phyloP scores from a whole-genome alignment of 1,140 invertebrate genomes.

The Danaus melanippus region DNA sequence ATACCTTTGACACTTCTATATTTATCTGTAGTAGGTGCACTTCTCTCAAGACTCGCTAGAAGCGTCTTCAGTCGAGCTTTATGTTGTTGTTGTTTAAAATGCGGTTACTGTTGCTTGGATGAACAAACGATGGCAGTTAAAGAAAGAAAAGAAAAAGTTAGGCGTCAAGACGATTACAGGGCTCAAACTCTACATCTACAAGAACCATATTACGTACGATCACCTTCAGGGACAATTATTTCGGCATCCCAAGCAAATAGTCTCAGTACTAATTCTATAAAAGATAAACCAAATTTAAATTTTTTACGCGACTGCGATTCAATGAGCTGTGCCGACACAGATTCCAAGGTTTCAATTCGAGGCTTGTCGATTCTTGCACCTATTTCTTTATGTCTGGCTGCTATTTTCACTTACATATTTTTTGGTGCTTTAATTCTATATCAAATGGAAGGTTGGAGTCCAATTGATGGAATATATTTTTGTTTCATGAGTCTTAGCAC shows the following conservation, averaged over 20 bases:
- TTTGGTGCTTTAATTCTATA: constrained; percentile 91
- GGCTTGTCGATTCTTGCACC: constrained; percentile 84
- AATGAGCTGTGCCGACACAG: constrained; percentile 79
- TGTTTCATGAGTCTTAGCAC: constrained; percentile 95
- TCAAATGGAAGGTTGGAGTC: constrained; percentile 88
- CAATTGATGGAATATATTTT: constrained; percentile 94
- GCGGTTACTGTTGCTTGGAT: constrained; percentile 89
- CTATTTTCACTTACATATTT: constrained; percentile 88
- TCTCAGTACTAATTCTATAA: constrained; percentile 72
- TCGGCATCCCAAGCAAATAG: constrained; percentile 69
- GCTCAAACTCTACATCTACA: constrained; percentile 80
- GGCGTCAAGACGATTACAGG: constrained; percentile 81
- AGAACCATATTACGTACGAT: constrained; percentile 85
- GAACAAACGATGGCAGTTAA: constrained; percentile 85
- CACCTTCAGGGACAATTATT: constrained; percentile 75
- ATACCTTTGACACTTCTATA: constrained; percentile 94
- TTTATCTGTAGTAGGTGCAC: constrained; percentile 86
- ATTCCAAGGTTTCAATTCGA: constrained; percentile 81
- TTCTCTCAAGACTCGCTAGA: constrained; percentile 87
- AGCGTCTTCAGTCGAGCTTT: constrained; percentile 88
- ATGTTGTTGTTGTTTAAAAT: constrained; percentile 88
- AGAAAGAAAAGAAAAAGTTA: constrained; percentile 82
- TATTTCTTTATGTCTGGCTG: constrained; percentile 81
- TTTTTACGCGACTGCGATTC: constrained; percentile 76
- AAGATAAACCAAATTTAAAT: constrained; percentile 67